A percentile compares a stretch with the other conserved stretches of the same genome.
Conservation (phyloP, 2,888 invertebrate species). For the Ptychoptera contaminata region DNA sequence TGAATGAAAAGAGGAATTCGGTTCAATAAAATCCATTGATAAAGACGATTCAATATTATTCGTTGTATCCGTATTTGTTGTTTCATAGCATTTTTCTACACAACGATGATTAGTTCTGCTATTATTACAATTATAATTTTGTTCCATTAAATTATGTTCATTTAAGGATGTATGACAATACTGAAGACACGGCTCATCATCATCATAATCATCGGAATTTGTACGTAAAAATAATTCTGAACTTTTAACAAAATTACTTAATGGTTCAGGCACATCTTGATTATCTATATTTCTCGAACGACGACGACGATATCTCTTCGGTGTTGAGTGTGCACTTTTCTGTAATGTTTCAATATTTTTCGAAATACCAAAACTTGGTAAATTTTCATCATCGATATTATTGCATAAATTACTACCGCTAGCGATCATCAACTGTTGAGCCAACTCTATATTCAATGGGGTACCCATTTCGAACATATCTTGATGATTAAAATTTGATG, state of each 20-base stretch:
- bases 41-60: background rate
- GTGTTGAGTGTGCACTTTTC: background rate
- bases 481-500: no score
- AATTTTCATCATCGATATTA: background rate
- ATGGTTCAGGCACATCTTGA: background rate
- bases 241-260: conserved; percentile 8
- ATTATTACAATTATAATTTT: conserved; percentile 3
- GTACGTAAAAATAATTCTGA: conserved; percentile 12
- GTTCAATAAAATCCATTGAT: conserved; percentile 8
- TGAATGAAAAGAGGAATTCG: conserved; percentile 7
- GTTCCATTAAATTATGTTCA: background rate
- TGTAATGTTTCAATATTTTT: background rate
- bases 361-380: background rate
- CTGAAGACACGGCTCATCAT: background rate
- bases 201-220: conserved; percentile 7
- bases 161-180: no score
- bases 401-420: background rate
- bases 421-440: conserved; percentile 2
- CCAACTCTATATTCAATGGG: conserved; percentile 12
- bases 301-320: background rate
- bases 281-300: background rate
- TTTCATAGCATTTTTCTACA: conserved; percentile 1
- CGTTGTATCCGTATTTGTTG: background rate
- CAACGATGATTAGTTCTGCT: no score
- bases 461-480: conserved; percentile 1